Conservation (phyloP, 2,888 invertebrate genomes). For the Chrysolina haemoptera region DNA sequence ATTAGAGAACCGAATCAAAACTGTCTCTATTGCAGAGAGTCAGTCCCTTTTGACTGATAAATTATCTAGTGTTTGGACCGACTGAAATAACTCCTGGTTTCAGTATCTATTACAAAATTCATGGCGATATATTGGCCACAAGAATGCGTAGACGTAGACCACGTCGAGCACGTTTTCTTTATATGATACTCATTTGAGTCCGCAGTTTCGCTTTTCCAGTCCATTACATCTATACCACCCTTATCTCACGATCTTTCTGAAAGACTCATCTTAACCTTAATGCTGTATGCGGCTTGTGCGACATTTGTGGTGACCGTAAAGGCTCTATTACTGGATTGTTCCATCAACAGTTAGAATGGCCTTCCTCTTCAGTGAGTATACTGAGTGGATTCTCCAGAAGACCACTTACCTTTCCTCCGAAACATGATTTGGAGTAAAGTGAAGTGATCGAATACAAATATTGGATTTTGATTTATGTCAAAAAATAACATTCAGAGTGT, state of each 20-base stretch:
- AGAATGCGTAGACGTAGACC: background rate
- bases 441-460: too few species aligned
- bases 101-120: background rate
- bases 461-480: too few species aligned
- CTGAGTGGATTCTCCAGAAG: background rate
- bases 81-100: background rate
- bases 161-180: constrained; percentile 25
- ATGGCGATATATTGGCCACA: background rate
- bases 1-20: too few species aligned
- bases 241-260: constrained; percentile 18
- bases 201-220: constrained; percentile 26
- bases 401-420: too few species aligned
- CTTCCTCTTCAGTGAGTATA: background rate
- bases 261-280: constrained; percentile 7
- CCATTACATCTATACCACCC: constrained; percentile 15
- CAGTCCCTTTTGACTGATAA: background rate
- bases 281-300: constrained; percentile 2
- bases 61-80: background rate
- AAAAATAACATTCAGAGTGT: too few species aligned
- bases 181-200: constrained; percentile 26
- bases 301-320: constrained; percentile 12
- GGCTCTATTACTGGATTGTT: background rate
- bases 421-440: too few species aligned
- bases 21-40: too few species aligned
- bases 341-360: background rate